Evolutionary conservation across 1,140 invertebrate genomes (phyloP).

Genomic region (Lysiphlebus fabarum): DNA sequence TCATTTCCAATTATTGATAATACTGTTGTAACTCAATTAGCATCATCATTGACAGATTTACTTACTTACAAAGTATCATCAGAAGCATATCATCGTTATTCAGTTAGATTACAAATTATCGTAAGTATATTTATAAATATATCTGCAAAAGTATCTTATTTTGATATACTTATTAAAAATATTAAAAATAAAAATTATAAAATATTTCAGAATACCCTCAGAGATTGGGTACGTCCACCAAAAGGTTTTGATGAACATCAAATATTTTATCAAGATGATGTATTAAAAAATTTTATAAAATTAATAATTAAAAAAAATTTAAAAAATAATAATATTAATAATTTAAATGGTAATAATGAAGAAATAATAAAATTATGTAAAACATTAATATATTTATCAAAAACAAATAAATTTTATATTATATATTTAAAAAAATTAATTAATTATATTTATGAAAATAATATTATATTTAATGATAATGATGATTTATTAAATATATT

Average conservation of each 20-base stretch:
- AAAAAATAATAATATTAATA: constrained; percentile 26
- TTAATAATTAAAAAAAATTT: constrained; percentile 38
- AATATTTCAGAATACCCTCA: constrained; percentile 19
- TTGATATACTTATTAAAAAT: neutral
- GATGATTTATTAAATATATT: constrained; percentile 5
- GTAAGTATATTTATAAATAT: constrained; percentile 19
- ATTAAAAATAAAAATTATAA: neutral
- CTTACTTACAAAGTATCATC: constrained; percentile 26
- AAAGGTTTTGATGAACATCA: constrained; percentile 16
- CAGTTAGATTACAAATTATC: constrained; percentile 26
- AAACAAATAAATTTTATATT: constrained; percentile 15
- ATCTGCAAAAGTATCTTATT: neutral
- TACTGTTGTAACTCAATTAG: constrained; percentile 6
- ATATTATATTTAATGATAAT: neutral
- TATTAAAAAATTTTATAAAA: constrained; percentile 25
- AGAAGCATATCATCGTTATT: constrained; percentile 25
- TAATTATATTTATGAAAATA: neutral
- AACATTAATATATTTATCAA: constrained; percentile 24
- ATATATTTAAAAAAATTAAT: constrained; percentile 16
- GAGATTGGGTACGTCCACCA: constrained; percentile 28
- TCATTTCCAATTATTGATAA: constrained; percentile 20
- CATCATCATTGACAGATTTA: constrained; percentile 21
- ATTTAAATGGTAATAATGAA: constrained; percentile 19
- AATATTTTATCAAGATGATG: constrained; percentile 19
- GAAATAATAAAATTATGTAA: constrained; percentile 25